Evolutionary conservation across 2,888 invertebrate species (phyloP).

Genomic region (Thecophora atra): DNA sequence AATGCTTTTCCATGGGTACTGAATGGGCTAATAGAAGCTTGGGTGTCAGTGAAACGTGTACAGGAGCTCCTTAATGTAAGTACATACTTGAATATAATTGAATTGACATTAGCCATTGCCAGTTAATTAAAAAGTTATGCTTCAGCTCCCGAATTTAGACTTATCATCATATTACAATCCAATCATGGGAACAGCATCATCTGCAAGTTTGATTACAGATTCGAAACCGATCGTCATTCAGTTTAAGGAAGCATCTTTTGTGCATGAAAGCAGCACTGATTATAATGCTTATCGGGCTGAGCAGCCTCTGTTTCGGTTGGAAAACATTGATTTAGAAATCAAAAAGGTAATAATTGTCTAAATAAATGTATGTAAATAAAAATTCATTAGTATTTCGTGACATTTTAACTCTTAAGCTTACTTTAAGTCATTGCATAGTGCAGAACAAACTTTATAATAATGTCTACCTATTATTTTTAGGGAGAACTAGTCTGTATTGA

Average conservation of each 20-base stretch:
- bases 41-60: conserved; percentile 91
- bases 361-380: too few species aligned
- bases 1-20: conserved; percentile 99
- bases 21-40: conserved; percentile 94
- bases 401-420: too few species aligned
- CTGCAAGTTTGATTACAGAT: conserved; percentile 59
- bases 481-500: conserved; percentile 86
- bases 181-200: conserved; percentile 51
- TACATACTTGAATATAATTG: conserved; percentile 11
- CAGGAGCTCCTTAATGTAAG: conserved; percentile 82
- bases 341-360: conserved; percentile 52
- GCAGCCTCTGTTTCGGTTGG: conserved; percentile 52
- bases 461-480: conserved; percentile 56
- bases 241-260: conserved; percentile 72
- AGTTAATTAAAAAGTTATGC: not conserved
- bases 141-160: conserved; percentile 60
- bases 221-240: conserved; percentile 70
- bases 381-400: too few species aligned
- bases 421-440: too few species aligned
- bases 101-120: not conserved
- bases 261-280: conserved; percentile 48
- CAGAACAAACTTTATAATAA: not conserved
- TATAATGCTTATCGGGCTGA: conserved; percentile 41
- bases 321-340: conserved; percentile 61
- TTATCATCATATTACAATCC: conserved; percentile 63